phyloP scores from a whole-genome alignment of 2,888 invertebrate genomes.

The Cantharis flavilabris region DNA sequence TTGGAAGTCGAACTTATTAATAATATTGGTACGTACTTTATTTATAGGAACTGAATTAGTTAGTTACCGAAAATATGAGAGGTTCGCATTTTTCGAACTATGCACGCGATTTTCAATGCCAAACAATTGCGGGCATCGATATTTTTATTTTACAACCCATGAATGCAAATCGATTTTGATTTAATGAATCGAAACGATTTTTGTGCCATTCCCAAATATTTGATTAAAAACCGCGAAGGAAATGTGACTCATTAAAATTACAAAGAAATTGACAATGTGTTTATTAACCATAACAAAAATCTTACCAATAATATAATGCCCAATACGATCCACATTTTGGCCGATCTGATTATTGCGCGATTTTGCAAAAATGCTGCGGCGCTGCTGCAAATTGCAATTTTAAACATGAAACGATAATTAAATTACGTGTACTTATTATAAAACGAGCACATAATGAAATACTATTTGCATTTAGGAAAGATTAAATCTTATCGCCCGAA shows the following conservation, averaged over 20 bases:
- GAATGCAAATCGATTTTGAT: not conserved
- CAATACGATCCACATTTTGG: not conserved
- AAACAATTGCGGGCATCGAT: constrained; percentile 1
- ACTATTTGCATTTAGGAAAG: constrained; percentile 6
- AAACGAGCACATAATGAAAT: constrained; percentile 8
- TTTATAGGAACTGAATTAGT: constrained; percentile 5
- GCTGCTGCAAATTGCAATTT: not conserved
- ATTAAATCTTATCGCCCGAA: constrained; percentile 21
- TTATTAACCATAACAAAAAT: constrained; percentile 5
- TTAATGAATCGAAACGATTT: not conserved
- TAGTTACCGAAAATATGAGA: constrained; percentile 6
- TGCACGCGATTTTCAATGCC: constrained; percentile 11
- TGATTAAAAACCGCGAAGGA: not conserved
- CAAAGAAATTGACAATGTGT: not conserved
- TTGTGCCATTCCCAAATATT: not conserved
- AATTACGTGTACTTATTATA: constrained; percentile 2
- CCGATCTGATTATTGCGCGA: not conserved
- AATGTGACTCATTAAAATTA: not conserved
- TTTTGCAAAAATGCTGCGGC: not conserved
- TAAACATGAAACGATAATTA: not conserved
- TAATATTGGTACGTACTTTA: constrained; percentile 7
- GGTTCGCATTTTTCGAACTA: constrained; percentile 3
- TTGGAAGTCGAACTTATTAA: not conserved
- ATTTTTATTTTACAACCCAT: not conserved
- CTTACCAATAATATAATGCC: not conserved